phyloP scores from a whole-genome alignment of 2,888 invertebrate genomes.

The Exephanes ischioxanthus region DNA sequence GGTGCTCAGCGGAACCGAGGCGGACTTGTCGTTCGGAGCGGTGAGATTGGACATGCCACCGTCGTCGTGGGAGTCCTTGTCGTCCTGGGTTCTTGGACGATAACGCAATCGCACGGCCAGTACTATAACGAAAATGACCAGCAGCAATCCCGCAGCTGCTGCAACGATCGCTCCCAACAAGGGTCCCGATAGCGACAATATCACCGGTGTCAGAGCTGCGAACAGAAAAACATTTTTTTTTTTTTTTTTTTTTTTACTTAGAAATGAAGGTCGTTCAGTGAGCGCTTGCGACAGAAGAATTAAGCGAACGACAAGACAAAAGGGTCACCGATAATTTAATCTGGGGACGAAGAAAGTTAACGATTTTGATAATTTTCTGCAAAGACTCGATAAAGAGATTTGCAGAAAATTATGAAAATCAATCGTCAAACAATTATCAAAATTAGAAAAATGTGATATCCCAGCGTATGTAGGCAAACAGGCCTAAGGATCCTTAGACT shows the following conservation, averaged over 20 bases:
- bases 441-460: too few relatives aligned
- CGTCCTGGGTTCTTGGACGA: conserved; percentile 81
- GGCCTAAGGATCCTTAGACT: too few relatives aligned
- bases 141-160: conserved; percentile 81
- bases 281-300: neutral
- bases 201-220: conserved; percentile 81
- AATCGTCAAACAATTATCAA: too few relatives aligned
- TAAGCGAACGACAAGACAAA: conserved; percentile 11
- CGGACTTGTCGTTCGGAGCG: conserved; percentile 79
- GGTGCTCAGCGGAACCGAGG: conserved; percentile 79
- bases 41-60: conserved; percentile 66
- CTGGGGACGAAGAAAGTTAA: neutral
- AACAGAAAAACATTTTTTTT: conserved; percentile 56
- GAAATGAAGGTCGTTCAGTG: conserved; percentile 23
- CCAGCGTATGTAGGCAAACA: too few relatives aligned
- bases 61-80: conserved; percentile 76
- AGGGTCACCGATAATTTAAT: neutral
- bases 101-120: conserved; percentile 81
- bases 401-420: too few relatives aligned
- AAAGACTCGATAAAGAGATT: too few relatives aligned
- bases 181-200: conserved; percentile 82
- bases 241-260: conserved; percentile 23
- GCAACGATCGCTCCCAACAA: conserved; percentile 82
- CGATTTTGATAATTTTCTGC: conserved; percentile 1
- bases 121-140: conserved; percentile 82